These are phyloP conservation scores for Pelobates cultripes DNA, from an alignment of 2,797 vertebrate species.

Conservation along the genomic window DNA sequence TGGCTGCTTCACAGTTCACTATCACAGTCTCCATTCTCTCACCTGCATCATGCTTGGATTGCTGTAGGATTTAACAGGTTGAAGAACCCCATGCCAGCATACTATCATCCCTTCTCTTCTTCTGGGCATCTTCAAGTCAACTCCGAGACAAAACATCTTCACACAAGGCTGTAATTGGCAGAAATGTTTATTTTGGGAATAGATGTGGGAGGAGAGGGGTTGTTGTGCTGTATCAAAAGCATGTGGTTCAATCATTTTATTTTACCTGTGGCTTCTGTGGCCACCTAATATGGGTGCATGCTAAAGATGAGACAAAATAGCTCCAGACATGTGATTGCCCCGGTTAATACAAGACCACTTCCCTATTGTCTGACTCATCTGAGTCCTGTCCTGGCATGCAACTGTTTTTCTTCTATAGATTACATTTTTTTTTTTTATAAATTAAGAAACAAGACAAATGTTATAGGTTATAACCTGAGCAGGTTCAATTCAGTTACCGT, in stretches of 20 bases:
- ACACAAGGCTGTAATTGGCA: not conserved
- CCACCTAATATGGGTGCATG: slow-evolving; percentile 10
- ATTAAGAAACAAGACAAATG: too few relatives aligned
- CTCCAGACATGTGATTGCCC: not conserved
- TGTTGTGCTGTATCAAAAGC: slow-evolving; percentile 10
- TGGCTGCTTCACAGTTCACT: not conserved
- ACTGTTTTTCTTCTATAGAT: too few relatives aligned
- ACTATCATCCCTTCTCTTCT: not conserved
- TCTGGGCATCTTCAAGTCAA: not conserved
- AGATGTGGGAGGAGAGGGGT: slow-evolving; percentile 8
- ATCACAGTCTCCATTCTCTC: not conserved
- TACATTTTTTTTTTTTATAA: too few relatives aligned
- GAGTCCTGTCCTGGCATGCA: not conserved
- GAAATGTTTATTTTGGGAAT: slow-evolving; percentile 26
- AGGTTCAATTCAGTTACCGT: too few relatives aligned
- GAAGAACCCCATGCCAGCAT: not conserved
- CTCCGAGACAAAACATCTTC: not conserved
- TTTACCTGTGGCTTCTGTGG: slow-evolving; percentile 44
- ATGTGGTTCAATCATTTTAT: slow-evolving; percentile 6
- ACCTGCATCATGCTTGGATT: not conserved
- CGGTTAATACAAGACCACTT: slow-evolving; percentile 21
- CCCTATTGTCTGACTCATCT: slow-evolving; percentile 26
- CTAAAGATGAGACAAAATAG: slow-evolving; percentile 6
- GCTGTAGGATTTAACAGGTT: not conserved
- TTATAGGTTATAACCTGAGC: too few relatives aligned